phyloP scores from a whole-genome alignment of 2,113 vertebrate species.

The Lota lota region DNA sequence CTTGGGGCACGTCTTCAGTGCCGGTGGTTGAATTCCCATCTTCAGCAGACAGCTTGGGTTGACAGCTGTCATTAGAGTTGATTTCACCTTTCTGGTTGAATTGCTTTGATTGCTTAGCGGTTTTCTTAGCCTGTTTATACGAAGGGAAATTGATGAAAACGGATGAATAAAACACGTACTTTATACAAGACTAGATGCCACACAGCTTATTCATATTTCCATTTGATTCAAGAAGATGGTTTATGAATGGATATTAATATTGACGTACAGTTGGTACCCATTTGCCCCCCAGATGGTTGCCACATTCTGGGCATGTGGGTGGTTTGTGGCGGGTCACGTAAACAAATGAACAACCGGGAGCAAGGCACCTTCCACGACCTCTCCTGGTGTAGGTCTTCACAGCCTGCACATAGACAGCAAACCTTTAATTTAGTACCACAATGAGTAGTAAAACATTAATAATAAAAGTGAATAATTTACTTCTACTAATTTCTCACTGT shows the following conservation, averaged over 20 bases:
- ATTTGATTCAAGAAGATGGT: background rate
- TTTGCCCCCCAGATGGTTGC: conserved; percentile 90
- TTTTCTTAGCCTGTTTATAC: conserved; percentile 53
- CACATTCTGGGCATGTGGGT: conserved; percentile 85
- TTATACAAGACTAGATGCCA: background rate
- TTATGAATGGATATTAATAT: background rate
- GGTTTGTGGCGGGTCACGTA: conserved; percentile 98
- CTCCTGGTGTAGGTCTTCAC: conserved; percentile 89
- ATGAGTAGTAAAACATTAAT: too few relatives aligned
- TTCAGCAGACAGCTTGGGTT: conserved; percentile 44
- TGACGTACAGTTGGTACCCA: conserved; percentile 85
- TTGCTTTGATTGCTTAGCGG: conserved; percentile 29
- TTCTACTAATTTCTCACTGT: too few relatives aligned
- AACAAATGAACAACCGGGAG: conserved; percentile 87
- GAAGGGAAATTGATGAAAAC: background rate
- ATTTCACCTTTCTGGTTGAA: conserved; percentile 18
- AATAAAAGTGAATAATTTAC: too few relatives aligned
- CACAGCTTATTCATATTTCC: background rate
- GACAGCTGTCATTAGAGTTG: conserved; percentile 20
- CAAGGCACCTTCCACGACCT: conserved; percentile 88
- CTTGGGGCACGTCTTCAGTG: conserved; percentile 13
- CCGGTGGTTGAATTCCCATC: conserved; percentile 5
- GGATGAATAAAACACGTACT: background rate
- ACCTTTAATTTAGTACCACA: too few relatives aligned
- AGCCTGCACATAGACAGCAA: conserved; percentile 68